Evolutionary conservation across 2,888 invertebrate species (phyloP), one percentile per base, ranked within the genome.

Genomic region (Gisinianus flammeolus): DNA sequence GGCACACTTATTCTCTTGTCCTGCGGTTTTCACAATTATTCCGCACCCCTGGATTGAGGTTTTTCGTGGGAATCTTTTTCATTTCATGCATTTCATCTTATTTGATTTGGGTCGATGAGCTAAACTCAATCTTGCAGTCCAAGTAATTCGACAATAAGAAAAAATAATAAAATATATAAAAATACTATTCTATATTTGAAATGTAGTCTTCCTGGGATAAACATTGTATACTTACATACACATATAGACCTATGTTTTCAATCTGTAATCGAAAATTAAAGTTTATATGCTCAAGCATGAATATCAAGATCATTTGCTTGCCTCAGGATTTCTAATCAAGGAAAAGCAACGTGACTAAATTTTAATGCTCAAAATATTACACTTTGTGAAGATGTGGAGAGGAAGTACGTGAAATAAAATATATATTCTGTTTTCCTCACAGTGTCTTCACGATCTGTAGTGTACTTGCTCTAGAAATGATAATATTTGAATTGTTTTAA

Each of bases 1-100:
- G n/a, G n/a, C n/a, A 70, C 70, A 70, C 70, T 70, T 70, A 70
- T 54, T 52, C 69, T 69, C 69, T 69, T 52, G 22, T 70, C 26
- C 52, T 70, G 52, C 22, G 52, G 70, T 44, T 70, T 70, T 26
- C 54, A 54, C 70, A 70, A 70, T 70, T 67, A 52, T 26, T 52
- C 8, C 54, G 52, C 70, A 54, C 70, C 54, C 70, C 24, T 24
- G 44, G 54, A 52, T 26, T 70, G 70, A 70, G 70, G 70, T 70
- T 54, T 70, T 24, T 26, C 54, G 28, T 35, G 54, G 70, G 44
- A 70, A 70, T 28, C 35, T 70, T 70, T 24, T 8, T 54, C 16
- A 54, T 54, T 54, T 70, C 52, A 70, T 70, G n/a, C n/a, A 70
- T 54, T 70, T 69, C 52, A 19, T 64, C 26, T 6, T 67, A 12